Conservation (phyloP, 2,113 vertebrate genomes). For the Neoarius graeffei region DNA sequence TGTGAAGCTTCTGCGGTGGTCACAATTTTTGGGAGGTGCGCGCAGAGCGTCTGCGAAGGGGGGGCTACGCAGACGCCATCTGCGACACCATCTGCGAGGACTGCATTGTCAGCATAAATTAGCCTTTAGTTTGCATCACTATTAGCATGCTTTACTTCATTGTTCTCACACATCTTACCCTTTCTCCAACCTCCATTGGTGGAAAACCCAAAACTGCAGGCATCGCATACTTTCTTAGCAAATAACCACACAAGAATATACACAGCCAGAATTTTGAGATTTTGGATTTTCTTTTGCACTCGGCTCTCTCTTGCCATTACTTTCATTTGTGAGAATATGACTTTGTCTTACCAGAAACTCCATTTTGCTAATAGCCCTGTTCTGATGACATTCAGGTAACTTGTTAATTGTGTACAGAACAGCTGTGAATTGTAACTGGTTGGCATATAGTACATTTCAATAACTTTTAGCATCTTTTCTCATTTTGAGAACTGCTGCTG, state of each 20-base stretch:
- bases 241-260: background rate
- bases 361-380: background rate
- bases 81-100: too few species aligned
- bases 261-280: background rate
- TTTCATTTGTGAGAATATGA: background rate
- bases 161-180: background rate
- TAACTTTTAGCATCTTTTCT: background rate
- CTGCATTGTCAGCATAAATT: too few species aligned
- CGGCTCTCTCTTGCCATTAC: background rate
- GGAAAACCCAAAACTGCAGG: background rate
- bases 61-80: too few species aligned
- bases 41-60: too few species aligned
- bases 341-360: background rate
- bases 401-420: background rate
- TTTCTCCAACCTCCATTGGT: background rate
- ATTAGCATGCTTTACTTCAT: background rate
- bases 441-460: background rate
- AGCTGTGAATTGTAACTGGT: background rate
- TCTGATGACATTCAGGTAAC: background rate
- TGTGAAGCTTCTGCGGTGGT: too few species aligned
- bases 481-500: background rate
- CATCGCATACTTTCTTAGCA: background rate
- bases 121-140: background rate
- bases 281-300: background rate
- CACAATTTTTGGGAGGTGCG: too few species aligned